These are phyloP conservation scores for Azorinus chamasolen DNA, from an alignment of 2,888 invertebrate species.

Conservation along the genomic window DNA sequence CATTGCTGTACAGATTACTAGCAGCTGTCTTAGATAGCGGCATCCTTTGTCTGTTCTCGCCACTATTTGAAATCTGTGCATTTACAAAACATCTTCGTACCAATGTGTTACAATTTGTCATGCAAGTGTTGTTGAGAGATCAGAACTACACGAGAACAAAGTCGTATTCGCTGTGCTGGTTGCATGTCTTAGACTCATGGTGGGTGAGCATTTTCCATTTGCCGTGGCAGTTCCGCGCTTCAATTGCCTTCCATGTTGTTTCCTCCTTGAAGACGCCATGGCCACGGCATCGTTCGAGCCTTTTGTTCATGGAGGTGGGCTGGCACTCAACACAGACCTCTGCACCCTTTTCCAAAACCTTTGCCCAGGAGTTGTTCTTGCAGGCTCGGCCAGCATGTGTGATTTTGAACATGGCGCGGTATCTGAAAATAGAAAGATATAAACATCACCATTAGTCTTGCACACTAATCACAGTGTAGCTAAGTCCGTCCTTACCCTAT, in stretches of 20 bases:
- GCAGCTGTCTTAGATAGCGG: too few species aligned
- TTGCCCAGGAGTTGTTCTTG: slow-evolving; percentile 67
- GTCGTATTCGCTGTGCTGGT: slow-evolving; percentile 73
- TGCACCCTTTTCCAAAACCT: slow-evolving; percentile 88
- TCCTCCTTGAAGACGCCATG: slow-evolving; percentile 92
- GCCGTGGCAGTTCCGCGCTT: slow-evolving; percentile 95
- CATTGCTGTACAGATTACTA: too few species aligned
- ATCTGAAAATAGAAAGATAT: slow-evolving; percentile 89
- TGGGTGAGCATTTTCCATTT: slow-evolving; percentile 91
- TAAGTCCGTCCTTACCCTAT: too few species aligned
- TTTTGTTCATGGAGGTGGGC: slow-evolving; percentile 92
- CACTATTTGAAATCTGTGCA: too few species aligned
- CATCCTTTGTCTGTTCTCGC: too few species aligned
- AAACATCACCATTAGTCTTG: too few species aligned
- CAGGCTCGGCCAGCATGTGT: slow-evolving; percentile 85
- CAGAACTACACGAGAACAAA: slow-evolving; percentile 60
- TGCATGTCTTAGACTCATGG: slow-evolving; percentile 84
- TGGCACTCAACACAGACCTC: slow-evolving; percentile 94
- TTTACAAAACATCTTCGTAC: too few species aligned
- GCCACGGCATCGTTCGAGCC: slow-evolving; percentile 92
- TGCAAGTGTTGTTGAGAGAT: neutral
- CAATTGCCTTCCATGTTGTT: slow-evolving; percentile 94
- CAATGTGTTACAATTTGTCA: too few species aligned
- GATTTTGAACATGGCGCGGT: slow-evolving; percentile 94
- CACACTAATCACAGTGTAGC: too few species aligned